These are phyloP conservation scores for Aurelia coerulea DNA, from an alignment of 30 jellyfish, hydroid and myxozoan species.

Conservation along the genomic window DNA sequence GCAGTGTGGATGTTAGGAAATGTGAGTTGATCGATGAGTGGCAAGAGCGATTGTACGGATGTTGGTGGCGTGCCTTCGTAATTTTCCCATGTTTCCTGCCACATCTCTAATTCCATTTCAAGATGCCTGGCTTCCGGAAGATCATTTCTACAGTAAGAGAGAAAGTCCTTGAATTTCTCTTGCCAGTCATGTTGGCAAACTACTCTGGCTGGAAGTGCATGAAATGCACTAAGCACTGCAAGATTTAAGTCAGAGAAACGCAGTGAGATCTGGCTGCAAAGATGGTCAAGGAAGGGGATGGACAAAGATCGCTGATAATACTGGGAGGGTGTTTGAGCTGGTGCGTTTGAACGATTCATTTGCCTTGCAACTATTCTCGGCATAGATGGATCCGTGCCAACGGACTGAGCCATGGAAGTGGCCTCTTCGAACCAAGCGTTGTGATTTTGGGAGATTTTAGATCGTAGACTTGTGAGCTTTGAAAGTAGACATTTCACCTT, in stretches of 20 bases:
- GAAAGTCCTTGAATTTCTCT: constrained; percentile 9
- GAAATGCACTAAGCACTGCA: constrained; percentile 25
- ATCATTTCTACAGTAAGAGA: constrained; percentile 25
- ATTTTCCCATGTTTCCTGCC: constrained; percentile 41
- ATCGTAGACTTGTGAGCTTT: constrained; percentile 16
- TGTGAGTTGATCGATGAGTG: constrained; percentile 52
- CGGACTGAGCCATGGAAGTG: constrained; percentile 4
- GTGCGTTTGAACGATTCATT: constrained; percentile 33
- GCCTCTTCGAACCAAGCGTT: constrained; percentile 51
- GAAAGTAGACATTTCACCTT: constrained; percentile 16
- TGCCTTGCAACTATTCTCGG: constrained; percentile 57
- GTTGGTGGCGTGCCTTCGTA: constrained; percentile 23
- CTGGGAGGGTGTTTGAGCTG: constrained; percentile 32
- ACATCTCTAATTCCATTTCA: constrained; percentile 35
- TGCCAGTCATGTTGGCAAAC: constrained; percentile 13
- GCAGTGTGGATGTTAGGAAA: constrained; percentile 55
- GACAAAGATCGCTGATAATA: constrained; percentile 35
- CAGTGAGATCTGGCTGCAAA: constrained; percentile 3
- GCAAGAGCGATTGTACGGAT: constrained; percentile 4
- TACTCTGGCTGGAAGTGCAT: constrained; percentile 23
- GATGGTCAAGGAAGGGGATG: constrained; percentile 50
- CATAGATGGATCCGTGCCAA: constrained; percentile 29
- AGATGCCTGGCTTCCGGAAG: constrained; percentile 55
- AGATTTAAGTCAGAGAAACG: constrained; percentile 42
- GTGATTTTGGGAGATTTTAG: constrained; percentile 6